These are phyloP conservation scores for Noturus placidus DNA, from an alignment of 2,113 vertebrate genomes.

Conservation along the genomic window DNA sequence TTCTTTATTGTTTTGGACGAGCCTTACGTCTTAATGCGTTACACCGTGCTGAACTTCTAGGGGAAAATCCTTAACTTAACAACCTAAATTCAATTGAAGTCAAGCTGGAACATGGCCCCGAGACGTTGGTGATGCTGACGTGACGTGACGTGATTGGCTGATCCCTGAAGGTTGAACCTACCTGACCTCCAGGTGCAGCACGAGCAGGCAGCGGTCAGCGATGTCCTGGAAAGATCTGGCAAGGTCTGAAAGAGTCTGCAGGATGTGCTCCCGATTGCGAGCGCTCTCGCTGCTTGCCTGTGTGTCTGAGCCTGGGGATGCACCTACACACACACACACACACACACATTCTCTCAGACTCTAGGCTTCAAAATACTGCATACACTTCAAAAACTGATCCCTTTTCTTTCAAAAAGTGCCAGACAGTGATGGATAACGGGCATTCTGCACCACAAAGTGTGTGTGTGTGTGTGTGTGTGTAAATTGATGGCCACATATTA, in stretches of 20 bases:
- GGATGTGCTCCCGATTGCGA: constrained; percentile 88
- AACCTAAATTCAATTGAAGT: background rate
- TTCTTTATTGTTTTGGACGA: background rate
- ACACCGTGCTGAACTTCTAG: background rate
- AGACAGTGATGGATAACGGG: background rate
- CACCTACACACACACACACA: constrained; percentile 59
- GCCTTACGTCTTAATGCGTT: background rate
- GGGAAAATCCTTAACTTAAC: background rate
- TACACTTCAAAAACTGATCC: background rate
- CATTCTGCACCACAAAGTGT: constrained; percentile 30
- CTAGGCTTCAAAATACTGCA: background rate
- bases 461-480: constrained; percentile 18
- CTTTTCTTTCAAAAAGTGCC: background rate
- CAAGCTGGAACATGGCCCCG: background rate
- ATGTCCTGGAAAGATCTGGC: constrained; percentile 94
- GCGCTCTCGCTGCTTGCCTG: constrained; percentile 77
- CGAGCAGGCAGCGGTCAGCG: constrained; percentile 91
- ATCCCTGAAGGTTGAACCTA: constrained; percentile 59
- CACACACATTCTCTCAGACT: background rate
- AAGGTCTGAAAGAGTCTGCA: constrained; percentile 88
- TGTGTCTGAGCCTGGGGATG: constrained; percentile 79
- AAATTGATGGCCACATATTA: constrained; percentile 73
- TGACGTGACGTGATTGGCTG: background rate
- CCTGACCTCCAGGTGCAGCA: constrained; percentile 96
- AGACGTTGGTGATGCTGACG: background rate